Percentiles rank a stretch among this genome's conserved stretches.
Conservation (phyloP, 2,888 invertebrate genomes). For the Drosophila macrothrix region DNA sequence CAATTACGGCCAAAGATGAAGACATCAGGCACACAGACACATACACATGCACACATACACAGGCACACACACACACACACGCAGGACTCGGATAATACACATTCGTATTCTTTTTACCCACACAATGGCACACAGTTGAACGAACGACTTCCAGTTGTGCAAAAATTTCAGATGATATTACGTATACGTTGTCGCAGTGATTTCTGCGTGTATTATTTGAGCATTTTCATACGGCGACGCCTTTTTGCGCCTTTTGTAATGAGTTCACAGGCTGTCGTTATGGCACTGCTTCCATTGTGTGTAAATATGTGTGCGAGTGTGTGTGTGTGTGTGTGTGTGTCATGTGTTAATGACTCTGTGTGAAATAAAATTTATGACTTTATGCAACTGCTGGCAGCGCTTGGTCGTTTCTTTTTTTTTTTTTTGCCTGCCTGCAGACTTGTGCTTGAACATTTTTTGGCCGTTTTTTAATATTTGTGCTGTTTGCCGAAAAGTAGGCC, state of each 20-base stretch:
- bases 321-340: slow-evolving; percentile 57
- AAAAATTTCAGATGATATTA: slow-evolving; percentile 71
- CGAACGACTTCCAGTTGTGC: slow-evolving; percentile 33
- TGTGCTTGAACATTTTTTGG: slow-evolving; percentile 50
- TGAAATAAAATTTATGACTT: slow-evolving; percentile 80
- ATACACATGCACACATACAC: slow-evolving; percentile 5
- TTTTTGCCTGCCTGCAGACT: slow-evolving; percentile 28
- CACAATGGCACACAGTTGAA: slow-evolving; percentile 26
- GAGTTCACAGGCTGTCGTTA: slow-evolving; percentile 73
- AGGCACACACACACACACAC: slow-evolving; percentile 13
- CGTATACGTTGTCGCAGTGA: slow-evolving; percentile 72
- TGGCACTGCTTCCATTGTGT: slow-evolving; percentile 46
- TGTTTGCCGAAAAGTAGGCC: slow-evolving; percentile 75
- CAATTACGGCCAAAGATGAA: slow-evolving; percentile 77
- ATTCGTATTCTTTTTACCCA: slow-evolving; percentile 18
- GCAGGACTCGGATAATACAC: slow-evolving; percentile 15
- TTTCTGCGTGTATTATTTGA: slow-evolving; percentile 63
- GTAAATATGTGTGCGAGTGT: slow-evolving; percentile 15
- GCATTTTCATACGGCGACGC: slow-evolving; percentile 56
- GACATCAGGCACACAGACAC: slow-evolving; percentile 61
- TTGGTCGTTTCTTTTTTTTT: slow-evolving; percentile 37
- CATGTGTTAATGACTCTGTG: slow-evolving; percentile 80
- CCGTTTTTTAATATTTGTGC: slow-evolving; percentile 74
- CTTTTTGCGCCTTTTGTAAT: slow-evolving; percentile 68
- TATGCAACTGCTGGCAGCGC: slow-evolving; percentile 75